Evolutionary conservation across 2,797 vertebrate genomes (phyloP).

Genomic region (Remorina albescens): DNA sequence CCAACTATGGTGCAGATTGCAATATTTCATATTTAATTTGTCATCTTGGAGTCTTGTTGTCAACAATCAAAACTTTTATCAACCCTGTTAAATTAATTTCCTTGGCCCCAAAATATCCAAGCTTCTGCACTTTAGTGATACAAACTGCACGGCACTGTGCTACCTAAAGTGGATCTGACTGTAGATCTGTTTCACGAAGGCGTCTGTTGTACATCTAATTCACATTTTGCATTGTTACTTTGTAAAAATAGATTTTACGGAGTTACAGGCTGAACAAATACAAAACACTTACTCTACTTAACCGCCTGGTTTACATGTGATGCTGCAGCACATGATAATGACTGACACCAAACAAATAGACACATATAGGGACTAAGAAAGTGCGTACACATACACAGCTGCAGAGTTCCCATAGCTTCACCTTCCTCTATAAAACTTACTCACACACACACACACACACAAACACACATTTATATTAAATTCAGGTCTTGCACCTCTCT

Average conservation of each 20-base stretch:
- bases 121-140: not conserved
- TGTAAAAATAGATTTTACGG: no score
- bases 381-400: constrained; percentile 34
- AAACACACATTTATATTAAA: constrained; percentile 3
- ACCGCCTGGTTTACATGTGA: constrained; percentile 6
- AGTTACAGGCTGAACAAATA: not conserved
- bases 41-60: no score
- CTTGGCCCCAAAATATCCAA: not conserved
- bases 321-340: not conserved
- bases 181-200: no score
- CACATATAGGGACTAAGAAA: not conserved
- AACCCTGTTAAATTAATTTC: no score
- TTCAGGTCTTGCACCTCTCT: not conserved
- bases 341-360: not conserved
- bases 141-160: no score
- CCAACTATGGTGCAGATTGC: not conserved
- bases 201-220: no score
- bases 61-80: no score
- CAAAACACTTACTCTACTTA: not conserved
- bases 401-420: constrained; percentile 27
- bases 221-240: no score
- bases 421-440: not conserved
- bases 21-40: no score
- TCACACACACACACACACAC: constrained; percentile 27
- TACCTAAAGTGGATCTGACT: no score